phyloP scores from a whole-genome alignment of 30 jellyfish, hydroid and myxozoan genomes.

The Chrysaora quinquecirrha region DNA sequence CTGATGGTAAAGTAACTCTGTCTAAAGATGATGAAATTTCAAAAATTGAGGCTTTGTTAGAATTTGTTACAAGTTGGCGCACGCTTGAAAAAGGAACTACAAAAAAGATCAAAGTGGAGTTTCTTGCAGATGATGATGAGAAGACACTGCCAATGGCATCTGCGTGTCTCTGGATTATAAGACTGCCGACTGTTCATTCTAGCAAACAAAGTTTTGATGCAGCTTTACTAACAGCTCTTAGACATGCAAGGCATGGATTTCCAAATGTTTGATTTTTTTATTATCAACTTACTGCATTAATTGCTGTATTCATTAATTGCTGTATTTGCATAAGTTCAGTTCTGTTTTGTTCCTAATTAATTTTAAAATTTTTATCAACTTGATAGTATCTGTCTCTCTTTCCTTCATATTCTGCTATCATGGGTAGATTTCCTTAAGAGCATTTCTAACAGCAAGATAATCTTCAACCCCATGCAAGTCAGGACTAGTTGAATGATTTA shows the following conservation, averaged over 20 bases:
- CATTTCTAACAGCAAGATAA: conserved; percentile 16
- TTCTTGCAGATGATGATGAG: conserved; percentile 31
- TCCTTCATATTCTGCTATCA: conserved; percentile 9
- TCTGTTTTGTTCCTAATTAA: conserved; percentile 27
- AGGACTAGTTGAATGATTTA: not conserved
- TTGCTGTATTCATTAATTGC: conserved; percentile 3
- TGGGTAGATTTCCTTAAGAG: conserved; percentile 5
- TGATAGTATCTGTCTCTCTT: conserved; percentile 7
- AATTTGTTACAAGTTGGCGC: conserved; percentile 21
- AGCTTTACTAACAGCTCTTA: conserved; percentile 23
- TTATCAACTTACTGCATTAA: not conserved
- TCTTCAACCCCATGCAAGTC: conserved; percentile 23
- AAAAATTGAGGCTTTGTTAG: conserved; percentile 9
- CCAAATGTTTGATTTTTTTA: conserved; percentile 30
- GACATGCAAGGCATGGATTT: conserved; percentile 30
- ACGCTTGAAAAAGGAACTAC: not conserved
- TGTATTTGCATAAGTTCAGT: conserved; percentile 10
- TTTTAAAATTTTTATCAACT: not conserved
- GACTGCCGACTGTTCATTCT: conserved; percentile 34
- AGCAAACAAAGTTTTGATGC: conserved; percentile 26
- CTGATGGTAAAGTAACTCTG: conserved; percentile 6
- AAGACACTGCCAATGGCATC: conserved; percentile 30
- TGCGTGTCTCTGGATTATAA: conserved; percentile 24
- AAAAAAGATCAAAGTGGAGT: conserved; percentile 11
- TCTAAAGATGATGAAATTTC: conserved; percentile 12